These are phyloP conservation scores for Spodoptera litura DNA, from an alignment of 1,140 invertebrate species.

Conservation along the genomic window DNA sequence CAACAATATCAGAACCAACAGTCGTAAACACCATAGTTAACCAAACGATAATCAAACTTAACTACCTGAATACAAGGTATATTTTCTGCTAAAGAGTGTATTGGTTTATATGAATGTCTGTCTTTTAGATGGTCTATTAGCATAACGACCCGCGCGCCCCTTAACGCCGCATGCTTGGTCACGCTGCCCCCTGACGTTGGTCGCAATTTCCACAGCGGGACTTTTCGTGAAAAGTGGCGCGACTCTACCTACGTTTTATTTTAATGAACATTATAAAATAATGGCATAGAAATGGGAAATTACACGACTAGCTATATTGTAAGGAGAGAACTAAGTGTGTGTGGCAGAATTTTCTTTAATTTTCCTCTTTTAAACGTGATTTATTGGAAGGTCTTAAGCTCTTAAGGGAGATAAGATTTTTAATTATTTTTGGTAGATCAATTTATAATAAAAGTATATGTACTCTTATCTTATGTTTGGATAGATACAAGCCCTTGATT, in stretches of 20 bases:
- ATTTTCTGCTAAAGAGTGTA: conserved; percentile 11
- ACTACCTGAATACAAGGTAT: neutral
- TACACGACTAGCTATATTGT: conserved; percentile 8
- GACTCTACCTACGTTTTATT: conserved; percentile 50
- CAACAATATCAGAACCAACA: conserved; percentile 6
- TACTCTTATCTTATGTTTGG: too few species aligned
- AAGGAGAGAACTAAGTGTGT: neutral
- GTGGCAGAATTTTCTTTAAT: neutral
- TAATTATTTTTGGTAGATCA: too few species aligned
- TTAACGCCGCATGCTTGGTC: conserved; percentile 85
- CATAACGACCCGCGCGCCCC: conserved; percentile 82
- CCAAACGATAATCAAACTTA: conserved; percentile 19
- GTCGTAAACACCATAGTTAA: neutral
- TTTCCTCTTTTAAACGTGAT: too few species aligned
- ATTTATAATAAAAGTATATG: too few species aligned
- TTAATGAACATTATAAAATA: conserved; percentile 46
- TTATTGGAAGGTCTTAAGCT: too few species aligned
- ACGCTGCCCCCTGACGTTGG: conserved; percentile 79
- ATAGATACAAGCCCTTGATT: too few species aligned
- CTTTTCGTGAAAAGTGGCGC: conserved; percentile 73
- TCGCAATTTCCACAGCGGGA: conserved; percentile 78
- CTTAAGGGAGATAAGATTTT: too few species aligned
- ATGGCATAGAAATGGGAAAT: conserved; percentile 27
- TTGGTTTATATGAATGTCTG: conserved; percentile 45
- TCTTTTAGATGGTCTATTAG: conserved; percentile 70